Percentiles rank a stretch among this genome's conserved stretches.
These are phyloP conservation scores for Ypsolopha sequella DNA, from an alignment of 2,888 invertebrate genomes.

Conservation along the genomic window DNA sequence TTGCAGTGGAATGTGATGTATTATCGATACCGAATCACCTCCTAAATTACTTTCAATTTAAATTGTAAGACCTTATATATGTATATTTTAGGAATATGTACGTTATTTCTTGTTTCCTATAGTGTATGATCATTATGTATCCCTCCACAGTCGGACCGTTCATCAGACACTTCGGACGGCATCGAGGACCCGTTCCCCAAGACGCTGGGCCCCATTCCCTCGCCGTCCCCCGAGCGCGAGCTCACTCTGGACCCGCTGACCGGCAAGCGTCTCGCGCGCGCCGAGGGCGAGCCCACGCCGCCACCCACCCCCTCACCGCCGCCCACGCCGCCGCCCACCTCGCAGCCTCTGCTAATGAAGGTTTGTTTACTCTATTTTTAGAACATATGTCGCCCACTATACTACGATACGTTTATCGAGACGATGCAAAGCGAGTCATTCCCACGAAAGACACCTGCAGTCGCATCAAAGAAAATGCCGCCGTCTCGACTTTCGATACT, in stretches of 20 bases:
- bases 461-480: too few species aligned
- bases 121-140: background rate
- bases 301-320: conserved; percentile 65
- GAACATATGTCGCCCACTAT: too few species aligned
- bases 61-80: too few species aligned
- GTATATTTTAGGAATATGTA: too few species aligned
- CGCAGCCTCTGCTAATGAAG: conserved; percentile 50
- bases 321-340: conserved; percentile 29
- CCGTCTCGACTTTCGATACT: too few species aligned
- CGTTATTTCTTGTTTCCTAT: background rate
- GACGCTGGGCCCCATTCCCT: conserved; percentile 53
- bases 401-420: too few species aligned
- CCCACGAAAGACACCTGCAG: too few species aligned
- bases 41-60: too few species aligned
- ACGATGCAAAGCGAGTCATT: too few species aligned
- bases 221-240: conserved; percentile 75
- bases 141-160: conserved; percentile 34
- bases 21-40: too few species aligned
- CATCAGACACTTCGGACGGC: conserved; percentile 71
- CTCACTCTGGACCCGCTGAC: conserved; percentile 74
- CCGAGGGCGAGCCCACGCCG: conserved; percentile 73
- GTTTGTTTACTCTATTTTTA: conserved; percentile 17
- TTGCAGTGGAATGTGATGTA: too few species aligned
- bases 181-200: conserved; percentile 73
- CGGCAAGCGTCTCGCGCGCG: conserved; percentile 62